A percentile compares a stretch with the other conserved stretches of the same genome.
Evolutionary conservation across 2,797 vertebrate species (phyloP).

Genomic region (Sebastes glaucus): DNA sequence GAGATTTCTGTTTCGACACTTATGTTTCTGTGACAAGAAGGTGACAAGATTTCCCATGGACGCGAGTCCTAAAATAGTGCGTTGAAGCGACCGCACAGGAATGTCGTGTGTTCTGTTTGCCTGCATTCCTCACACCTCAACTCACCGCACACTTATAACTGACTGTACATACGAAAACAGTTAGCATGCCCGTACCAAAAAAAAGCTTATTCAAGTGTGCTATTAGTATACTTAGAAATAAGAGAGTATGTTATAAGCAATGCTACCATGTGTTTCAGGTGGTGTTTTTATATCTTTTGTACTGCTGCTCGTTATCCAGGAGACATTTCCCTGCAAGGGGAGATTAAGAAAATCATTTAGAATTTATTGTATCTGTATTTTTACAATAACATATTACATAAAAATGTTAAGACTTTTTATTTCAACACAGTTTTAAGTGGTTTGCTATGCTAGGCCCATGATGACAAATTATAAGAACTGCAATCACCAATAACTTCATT

Average conservation of each 20-base stretch:
- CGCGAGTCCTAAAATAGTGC: conserved; percentile 32
- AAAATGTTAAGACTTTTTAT: not conserved
- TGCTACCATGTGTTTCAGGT: not conserved
- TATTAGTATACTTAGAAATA: not conserved
- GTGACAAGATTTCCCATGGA: conserved; percentile 13
- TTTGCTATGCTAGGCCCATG: not conserved
- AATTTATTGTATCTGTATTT: not conserved
- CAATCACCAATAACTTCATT: not conserved
- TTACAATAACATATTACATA: not conserved
- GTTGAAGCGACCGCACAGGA: conserved; percentile 18
- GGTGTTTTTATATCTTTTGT: not conserved
- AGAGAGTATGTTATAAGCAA: too few relatives aligned
- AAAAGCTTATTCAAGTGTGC: too few relatives aligned
- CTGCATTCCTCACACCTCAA: conserved; percentile 60
- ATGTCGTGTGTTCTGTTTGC: conserved; percentile 60
- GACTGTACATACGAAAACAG: conserved; percentile 5
- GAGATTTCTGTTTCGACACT: not conserved
- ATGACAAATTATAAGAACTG: not conserved
- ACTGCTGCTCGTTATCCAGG: not conserved
- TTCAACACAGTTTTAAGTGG: not conserved
- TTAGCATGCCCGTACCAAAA: too few relatives aligned
- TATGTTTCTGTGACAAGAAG: not conserved
- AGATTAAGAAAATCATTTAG: not conserved
- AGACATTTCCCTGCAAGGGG: not conserved
- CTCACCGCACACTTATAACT: not conserved